A percentile compares a stretch with the other conserved stretches of the same genome.
These are phyloP conservation scores for Pemphredon lugubris DNA, from an alignment of 2,888 invertebrate species.

Conservation along the genomic window DNA sequence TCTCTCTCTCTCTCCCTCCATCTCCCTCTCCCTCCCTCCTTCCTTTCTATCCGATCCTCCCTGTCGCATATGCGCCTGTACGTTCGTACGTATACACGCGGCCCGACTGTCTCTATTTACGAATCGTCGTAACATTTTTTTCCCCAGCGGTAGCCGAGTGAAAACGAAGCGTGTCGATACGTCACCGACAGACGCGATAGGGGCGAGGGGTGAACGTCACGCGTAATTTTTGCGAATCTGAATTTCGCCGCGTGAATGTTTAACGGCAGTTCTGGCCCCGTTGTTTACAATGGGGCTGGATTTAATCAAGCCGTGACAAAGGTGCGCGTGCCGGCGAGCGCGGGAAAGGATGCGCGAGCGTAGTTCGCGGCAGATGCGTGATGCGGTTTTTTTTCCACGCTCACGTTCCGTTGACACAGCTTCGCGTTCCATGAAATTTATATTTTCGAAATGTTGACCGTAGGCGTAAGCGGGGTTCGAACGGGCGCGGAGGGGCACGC, in stretches of 20 bases:
- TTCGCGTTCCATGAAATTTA: conserved; percentile 22
- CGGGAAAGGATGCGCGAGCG: neutral
- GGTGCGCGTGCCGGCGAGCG: conserved; percentile 1
- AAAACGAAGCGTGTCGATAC: conserved; percentile 1
- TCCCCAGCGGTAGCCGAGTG: neutral
- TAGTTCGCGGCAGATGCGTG: conserved; percentile 18
- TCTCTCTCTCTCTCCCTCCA: neutral
- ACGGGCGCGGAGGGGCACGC: conserved; percentile 22
- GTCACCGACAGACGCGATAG: conserved; percentile 2
- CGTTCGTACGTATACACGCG: neutral
- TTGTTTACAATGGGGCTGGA: conserved; percentile 19
- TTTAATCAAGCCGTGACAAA: conserved; percentile 13
- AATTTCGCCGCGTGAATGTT: conserved; percentile 58
- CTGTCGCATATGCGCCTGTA: no score
- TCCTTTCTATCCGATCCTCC: no score
- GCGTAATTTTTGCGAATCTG: conserved; percentile 48
- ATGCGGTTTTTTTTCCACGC: conserved; percentile 26
- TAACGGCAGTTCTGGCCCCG: conserved; percentile 28
- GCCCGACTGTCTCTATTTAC: conserved; percentile 1
- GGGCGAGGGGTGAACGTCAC: conserved; percentile 36
- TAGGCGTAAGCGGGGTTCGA: conserved; percentile 19
- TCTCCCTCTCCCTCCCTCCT: neutral
- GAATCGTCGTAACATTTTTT: conserved; percentile 7
- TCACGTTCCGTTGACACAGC: conserved; percentile 46
- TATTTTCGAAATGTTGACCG: conserved; percentile 41